Conservation (phyloP, 2,113 vertebrate species). For the Brevimyrus niger region DNA sequence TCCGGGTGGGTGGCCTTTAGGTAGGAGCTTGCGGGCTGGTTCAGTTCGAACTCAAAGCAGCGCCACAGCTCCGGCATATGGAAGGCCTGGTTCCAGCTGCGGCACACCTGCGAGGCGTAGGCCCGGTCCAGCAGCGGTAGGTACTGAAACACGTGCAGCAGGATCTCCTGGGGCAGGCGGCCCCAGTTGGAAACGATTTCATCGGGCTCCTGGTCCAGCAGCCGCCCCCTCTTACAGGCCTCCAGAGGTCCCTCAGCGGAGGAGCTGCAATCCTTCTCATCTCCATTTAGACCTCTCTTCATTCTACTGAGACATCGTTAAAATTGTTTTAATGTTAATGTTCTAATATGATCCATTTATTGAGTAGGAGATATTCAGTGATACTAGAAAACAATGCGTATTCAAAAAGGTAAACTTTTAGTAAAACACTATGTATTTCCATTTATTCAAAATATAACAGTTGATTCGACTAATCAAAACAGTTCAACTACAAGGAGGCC, state of each 20-base stretch:
- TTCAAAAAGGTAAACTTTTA: not conserved
- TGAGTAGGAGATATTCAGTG: not conserved
- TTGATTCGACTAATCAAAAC: not conserved
- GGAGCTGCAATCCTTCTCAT: constrained; percentile 51
- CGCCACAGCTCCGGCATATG: constrained; percentile 97
- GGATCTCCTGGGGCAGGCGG: constrained; percentile 79
- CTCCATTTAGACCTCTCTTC: constrained; percentile 77
- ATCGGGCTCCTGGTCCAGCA: constrained; percentile 29
- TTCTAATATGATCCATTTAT: not conserved
- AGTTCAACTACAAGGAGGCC: not conserved
- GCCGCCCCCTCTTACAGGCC: constrained; percentile 65
- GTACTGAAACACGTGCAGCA: constrained; percentile 87
- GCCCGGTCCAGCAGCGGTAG: constrained; percentile 87
- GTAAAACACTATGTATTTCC: not conserved
- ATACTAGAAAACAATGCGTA: not conserved
- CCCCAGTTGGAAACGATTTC: constrained; percentile 64
- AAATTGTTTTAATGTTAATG: not conserved
- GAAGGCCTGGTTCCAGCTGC: constrained; percentile 88
- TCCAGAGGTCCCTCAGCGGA: constrained; percentile 53
- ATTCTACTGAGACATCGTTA: constrained; percentile 51
- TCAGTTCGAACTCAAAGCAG: constrained; percentile 94
- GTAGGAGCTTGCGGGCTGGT: constrained; percentile 89
- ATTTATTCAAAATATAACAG: not conserved
- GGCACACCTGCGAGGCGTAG: constrained; percentile 87
- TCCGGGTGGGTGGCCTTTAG: constrained; percentile 92